Base-by-base conservation (phyloP, 2,888 invertebrate genomes). In the Tinea trinotella region DNA sequence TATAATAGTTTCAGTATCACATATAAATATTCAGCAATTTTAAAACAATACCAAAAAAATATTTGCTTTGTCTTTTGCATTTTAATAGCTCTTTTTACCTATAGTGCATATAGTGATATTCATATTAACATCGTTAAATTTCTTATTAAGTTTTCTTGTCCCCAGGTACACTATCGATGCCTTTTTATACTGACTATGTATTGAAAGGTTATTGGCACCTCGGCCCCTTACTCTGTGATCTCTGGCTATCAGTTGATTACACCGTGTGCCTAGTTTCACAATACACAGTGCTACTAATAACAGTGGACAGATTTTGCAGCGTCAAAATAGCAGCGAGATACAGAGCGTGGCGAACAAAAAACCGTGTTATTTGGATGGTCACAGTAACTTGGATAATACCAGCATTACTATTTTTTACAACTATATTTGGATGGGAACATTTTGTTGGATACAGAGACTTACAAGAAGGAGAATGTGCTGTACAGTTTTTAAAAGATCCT, bases 381-480 rank as follows among this genome's bases (percentile, higher is more conserved):
- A 93, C 95, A 3, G 92, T 97, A 46, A 98, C 97, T 0, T 99
- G 98, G 98, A 94, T 98, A 54, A 93, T 99, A 62, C 99, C 99
- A 49, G 95, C 97, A 0, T 83, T 98, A 56, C 87, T 99, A 7
- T 99, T 99, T 81, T 99, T 99, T 79, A 96, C 97, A 60, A 97
- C 97, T 59, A 99, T 99, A 62, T 98, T 99, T 70, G 99, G 99
- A 44, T 99, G 99, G 98, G 98, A 98, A 71, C 97, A 97, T 74
- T 99, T 99, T 69, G 94, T 97, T 48, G 98, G 98, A 15, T 94
- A 92, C 68, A 88, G 98, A 57, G 96, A 97, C 64, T 87, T 98
- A 54, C 84, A 90, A 62, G 94, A 94, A 10, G 94, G 94, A 1
- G 93, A 96, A 76, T 99, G 98, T 71, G 94, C 96, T 55, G 98